A percentile compares a stretch with the other conserved stretches of the same genome.
phyloP scores from a whole-genome alignment of 2,797 vertebrate genomes.

The Cheirogaleus major region DNA sequence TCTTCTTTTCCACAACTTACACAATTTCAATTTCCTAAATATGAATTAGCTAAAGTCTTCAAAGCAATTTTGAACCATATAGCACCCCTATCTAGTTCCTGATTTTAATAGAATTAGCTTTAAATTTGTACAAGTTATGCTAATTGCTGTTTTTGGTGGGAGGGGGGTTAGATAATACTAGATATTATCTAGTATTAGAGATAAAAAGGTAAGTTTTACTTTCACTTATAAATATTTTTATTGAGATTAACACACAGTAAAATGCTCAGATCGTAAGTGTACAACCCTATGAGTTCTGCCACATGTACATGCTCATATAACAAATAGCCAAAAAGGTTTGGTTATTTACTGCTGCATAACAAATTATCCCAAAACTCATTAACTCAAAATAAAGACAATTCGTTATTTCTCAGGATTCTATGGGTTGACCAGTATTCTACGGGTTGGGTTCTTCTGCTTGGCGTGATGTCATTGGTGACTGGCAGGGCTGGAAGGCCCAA shows the following conservation, averaged over 20 bases:
- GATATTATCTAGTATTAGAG: no score
- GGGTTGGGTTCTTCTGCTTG: neutral
- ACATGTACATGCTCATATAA: neutral
- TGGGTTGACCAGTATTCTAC: neutral
- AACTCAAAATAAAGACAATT: neutral
- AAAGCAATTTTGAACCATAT: neutral
- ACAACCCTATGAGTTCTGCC: neutral
- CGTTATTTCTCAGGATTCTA: neutral
- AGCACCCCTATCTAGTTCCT: neutral
- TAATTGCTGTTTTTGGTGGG: neutral
- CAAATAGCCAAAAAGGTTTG: neutral
- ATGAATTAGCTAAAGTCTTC: neutral
- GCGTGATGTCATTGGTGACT: neutral
- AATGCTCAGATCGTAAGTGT: neutral
- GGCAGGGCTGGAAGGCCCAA: neutral
- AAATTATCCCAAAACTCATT: neutral
- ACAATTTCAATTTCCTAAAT: neutral
- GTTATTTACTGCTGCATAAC: neutral
- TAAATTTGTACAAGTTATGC: neutral
- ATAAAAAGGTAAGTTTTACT: neutral
- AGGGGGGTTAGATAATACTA: no score
- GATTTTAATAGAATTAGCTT: neutral
- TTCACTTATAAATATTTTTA: neutral
- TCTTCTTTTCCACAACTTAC: neutral
- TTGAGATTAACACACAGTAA: neutral